These are phyloP conservation scores for Orchestes rusci DNA, from an alignment of 2,888 invertebrate genomes.

Conservation along the genomic window DNA sequence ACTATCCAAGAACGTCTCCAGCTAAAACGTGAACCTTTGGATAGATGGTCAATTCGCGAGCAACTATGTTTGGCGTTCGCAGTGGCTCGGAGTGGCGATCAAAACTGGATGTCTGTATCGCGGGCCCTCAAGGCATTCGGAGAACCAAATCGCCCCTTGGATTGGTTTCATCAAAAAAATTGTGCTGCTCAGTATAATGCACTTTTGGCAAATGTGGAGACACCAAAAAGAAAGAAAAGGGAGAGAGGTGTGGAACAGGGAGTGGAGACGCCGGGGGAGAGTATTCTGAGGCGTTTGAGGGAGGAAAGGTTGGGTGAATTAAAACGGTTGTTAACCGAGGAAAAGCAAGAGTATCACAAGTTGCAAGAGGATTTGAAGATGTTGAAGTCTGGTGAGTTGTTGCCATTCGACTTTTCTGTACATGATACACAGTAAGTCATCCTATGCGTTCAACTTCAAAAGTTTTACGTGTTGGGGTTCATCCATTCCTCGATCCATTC, in stretches of 20 bases:
- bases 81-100: constrained; percentile 77
- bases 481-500: too few species aligned
- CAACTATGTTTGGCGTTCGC: constrained; percentile 81
- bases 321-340: constrained; percentile 60
- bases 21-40: constrained; percentile 64
- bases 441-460: too few species aligned
- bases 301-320: constrained; percentile 74
- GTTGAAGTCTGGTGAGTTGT: constrained; percentile 46
- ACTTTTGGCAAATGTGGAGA: constrained; percentile 73
- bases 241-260: constrained; percentile 48
- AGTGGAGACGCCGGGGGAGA: constrained; percentile 67
- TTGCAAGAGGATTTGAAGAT: constrained; percentile 57
- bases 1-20: constrained; percentile 44
- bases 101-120: constrained; percentile 88
- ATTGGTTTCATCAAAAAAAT: constrained; percentile 86
- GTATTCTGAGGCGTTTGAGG: constrained; percentile 67
- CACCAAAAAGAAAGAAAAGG: constrained; percentile 77
- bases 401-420: neutral
- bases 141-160: constrained; percentile 66
- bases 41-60: constrained; percentile 81
- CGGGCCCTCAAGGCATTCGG: constrained; percentile 69
- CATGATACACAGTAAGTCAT: too few species aligned
- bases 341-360: constrained; percentile 66
- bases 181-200: constrained; percentile 87
- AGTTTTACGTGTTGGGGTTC: too few species aligned